Conservation (phyloP, 2,113 vertebrate species). For the Aramus guarauna region DNA sequence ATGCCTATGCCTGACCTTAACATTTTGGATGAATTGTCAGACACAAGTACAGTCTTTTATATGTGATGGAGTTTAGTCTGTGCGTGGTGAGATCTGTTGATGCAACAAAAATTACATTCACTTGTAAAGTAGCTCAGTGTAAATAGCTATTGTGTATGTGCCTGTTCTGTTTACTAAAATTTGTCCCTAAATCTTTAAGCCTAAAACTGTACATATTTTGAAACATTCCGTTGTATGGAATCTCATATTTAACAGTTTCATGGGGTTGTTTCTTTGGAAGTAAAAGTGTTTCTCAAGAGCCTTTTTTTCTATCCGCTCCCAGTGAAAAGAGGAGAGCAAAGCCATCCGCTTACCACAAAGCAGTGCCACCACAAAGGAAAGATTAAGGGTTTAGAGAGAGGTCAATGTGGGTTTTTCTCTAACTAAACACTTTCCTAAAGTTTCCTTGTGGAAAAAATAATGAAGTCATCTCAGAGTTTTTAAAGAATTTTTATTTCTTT, state of each 20-base stretch:
- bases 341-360: slow-evolving; percentile 86
- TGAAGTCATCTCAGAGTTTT: slow-evolving; percentile 88
- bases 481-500: slow-evolving; percentile 91
- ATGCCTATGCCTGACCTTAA: not conserved
- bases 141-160: slow-evolving; percentile 21
- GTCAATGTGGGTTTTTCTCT: slow-evolving; percentile 88
- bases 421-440: slow-evolving; percentile 90
- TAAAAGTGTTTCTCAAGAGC: slow-evolving; percentile 84
- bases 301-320: slow-evolving; percentile 73
- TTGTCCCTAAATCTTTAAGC: slow-evolving; percentile 59
- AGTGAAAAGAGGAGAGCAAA: slow-evolving; percentile 80
- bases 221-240: slow-evolving; percentile 72
- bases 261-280: slow-evolving; percentile 81
- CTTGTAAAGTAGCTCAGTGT: not conserved
- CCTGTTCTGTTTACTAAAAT: slow-evolving; percentile 61
- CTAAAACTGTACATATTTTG: slow-evolving; percentile 73
- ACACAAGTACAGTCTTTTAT: not conserved
- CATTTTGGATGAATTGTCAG: not conserved
- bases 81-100: not conserved
- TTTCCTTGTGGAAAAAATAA: slow-evolving; percentile 88
- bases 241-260: slow-evolving; percentile 83
- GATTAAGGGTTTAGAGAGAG: slow-evolving; percentile 87
- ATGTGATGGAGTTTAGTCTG: not conserved
- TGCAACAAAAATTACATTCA: slow-evolving; percentile 14
- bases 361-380: slow-evolving; percentile 83